Evolutionary conservation across 2,797 vertebrate genomes (phyloP), one percentile per base, ranked within the genome.

Genomic region (Orestias chungarensis): DNA sequence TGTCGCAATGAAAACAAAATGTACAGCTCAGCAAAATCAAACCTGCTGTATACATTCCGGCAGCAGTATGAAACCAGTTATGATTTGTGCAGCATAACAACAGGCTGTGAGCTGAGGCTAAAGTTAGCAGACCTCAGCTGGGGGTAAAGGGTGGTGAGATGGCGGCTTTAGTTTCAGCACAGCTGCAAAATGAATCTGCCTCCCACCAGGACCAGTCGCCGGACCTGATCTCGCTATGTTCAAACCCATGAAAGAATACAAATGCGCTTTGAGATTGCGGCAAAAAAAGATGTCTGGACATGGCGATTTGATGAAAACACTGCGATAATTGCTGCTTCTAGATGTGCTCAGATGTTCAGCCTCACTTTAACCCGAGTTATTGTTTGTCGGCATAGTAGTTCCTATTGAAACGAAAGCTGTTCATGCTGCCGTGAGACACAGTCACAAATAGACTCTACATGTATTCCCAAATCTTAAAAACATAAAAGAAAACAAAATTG

Each of bases 1-100:
- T 82, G 86, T 82, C 85, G 77, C 80, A 92, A 89, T 89, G 82
- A 84, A 85, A 92, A 90, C 83, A 89, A 18, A 66, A 73, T 82
- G 81, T 87, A 82, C 82, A 61, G 83, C 75, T 91, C 89, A 90
- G 90, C 88, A 86, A 68, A 90, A 88, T 75, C 64, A 82, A 80
- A 33, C 0, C 18, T 15, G 25, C 29, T 68, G 50, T 40, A 59
- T 49, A 6, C 43, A 61, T 47, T 59, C 64, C 46, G 65, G 72
- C 43, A 74, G 52, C 15, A 59, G 49, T 29, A 15, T 15, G 35
- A 50, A 40, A 59, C 35, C 62, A 40, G 72, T 87, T 55, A 75
- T 86, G 69, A 80, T 81, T 62, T 78, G 68, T 70, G 82, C 80
- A 76, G 75, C 65, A 71, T 54, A 50, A 46, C 75, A 81, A 74